Evolutionary conservation across 2,797 vertebrate species (phyloP).

Genomic region (Cuniculus paca): DNA sequence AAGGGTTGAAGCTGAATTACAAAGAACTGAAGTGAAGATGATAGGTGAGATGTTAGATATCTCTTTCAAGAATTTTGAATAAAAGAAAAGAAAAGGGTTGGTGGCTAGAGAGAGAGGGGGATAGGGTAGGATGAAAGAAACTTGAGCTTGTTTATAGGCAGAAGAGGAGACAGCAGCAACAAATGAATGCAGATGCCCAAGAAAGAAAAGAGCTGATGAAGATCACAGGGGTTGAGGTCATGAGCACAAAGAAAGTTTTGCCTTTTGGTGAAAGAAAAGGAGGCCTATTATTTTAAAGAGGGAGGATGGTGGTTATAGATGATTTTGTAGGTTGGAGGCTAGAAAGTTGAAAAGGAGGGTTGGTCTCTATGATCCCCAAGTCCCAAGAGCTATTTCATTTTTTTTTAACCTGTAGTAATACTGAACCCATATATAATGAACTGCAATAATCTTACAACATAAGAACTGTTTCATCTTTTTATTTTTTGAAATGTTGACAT

Average conservation of each 20-base stretch:
- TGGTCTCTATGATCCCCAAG: neutral
- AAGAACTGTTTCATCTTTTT: neutral
- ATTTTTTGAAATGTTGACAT: neutral
- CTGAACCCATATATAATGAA: neutral
- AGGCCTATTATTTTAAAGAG: neutral
- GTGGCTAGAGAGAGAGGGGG: neutral
- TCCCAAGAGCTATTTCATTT: neutral
- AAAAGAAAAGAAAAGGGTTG: neutral
- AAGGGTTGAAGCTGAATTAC: neutral
- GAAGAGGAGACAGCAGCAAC: neutral
- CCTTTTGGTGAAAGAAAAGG: neutral
- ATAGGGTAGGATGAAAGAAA: neutral
- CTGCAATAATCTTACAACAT: neutral
- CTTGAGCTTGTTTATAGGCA: neutral
- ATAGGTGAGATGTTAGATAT: neutral
- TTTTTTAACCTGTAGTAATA: neutral
- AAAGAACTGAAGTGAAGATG: neutral
- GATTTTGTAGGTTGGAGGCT: neutral
- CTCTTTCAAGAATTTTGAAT: neutral
- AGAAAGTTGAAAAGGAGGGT: neutral
- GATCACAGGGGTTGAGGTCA: neutral
- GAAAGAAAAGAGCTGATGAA: neutral
- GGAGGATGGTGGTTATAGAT: neutral
- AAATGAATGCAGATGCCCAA: neutral
- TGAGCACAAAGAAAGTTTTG: constrained; percentile 14